Conservation (phyloP, 2,797 vertebrate genomes). For the Chelon labrosus region DNA sequence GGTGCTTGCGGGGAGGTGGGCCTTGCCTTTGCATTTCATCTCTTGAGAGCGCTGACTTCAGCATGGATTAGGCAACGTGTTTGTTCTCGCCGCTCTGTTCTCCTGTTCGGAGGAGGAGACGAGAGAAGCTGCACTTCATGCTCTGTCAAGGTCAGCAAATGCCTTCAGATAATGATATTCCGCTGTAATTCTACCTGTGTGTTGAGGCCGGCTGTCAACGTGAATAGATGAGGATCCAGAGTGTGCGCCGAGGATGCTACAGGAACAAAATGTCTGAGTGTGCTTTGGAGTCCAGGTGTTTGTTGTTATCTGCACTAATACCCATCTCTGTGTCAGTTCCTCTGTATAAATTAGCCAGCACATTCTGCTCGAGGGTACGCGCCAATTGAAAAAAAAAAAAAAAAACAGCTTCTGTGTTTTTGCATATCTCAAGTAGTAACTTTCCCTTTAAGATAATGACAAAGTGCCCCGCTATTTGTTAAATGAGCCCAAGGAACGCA, state of each 20-base stretch:
- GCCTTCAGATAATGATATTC: constrained; percentile 80
- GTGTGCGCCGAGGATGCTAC: constrained; percentile 13
- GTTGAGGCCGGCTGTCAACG: constrained; percentile 65
- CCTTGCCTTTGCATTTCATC: constrained; percentile 76
- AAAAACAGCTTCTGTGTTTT: constrained; percentile 15
- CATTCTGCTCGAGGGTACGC: constrained; percentile 15
- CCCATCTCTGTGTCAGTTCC: constrained; percentile 21
- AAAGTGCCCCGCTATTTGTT: constrained; percentile 63
- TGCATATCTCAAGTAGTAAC: constrained; percentile 37
- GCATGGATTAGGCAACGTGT: constrained; percentile 78
- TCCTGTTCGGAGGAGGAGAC: constrained; percentile 55
- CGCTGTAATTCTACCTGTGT: constrained; percentile 79
- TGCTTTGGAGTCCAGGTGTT: constrained; percentile 23
- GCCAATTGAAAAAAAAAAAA: constrained; percentile 31
- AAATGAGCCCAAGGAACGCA: constrained; percentile 64
- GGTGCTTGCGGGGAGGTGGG: constrained; percentile 17
- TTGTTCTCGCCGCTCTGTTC: constrained; percentile 75
- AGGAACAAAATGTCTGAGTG: constrained; percentile 38
- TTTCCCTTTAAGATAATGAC: constrained; percentile 57
- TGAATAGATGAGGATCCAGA: constrained; percentile 54
- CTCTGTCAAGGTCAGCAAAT: constrained; percentile 77
- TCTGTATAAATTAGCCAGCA: constrained; percentile 30
- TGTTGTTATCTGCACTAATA: constrained; percentile 23
- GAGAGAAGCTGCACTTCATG: constrained; percentile 50
- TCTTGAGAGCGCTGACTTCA: constrained; percentile 81